These are phyloP conservation scores for Drosophila punjabiensis DNA, from an alignment of 1,140 invertebrate genomes.

Conservation along the genomic window DNA sequence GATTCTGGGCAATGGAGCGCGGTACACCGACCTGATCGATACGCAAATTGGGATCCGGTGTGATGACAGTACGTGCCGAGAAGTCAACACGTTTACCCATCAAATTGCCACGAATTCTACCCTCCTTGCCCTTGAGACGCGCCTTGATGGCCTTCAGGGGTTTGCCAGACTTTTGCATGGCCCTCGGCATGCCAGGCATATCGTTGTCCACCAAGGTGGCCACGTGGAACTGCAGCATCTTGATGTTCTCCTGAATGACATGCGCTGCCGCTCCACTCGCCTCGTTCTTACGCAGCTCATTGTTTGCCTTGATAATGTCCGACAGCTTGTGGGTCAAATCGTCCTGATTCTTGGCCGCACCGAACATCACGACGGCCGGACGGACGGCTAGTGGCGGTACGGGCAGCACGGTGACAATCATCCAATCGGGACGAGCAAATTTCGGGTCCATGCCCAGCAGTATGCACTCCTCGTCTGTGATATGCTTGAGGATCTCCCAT, in stretches of 20 bases:
- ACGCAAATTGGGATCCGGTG: constrained; percentile 98
- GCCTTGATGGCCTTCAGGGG: constrained; percentile 99
- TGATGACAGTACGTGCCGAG: constrained; percentile 99
- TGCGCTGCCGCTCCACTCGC: constrained; percentile 98
- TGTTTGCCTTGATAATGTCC: constrained; percentile 99
- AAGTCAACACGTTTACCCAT: constrained; percentile 99
- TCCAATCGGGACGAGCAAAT: constrained; percentile 99
- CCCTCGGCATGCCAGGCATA: constrained; percentile 98
- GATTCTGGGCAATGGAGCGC: constrained; percentile 98
- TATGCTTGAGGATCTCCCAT: constrained; percentile 98
- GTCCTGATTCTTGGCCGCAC: constrained; percentile 99
- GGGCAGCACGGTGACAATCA: constrained; percentile 98
- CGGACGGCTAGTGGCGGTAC: constrained; percentile 97
- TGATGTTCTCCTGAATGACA: constrained; percentile 98
- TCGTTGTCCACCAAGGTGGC: constrained; percentile 99
- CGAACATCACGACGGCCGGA: constrained; percentile 99
- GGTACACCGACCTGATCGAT: constrained; percentile 99
- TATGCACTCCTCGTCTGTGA: constrained; percentile 98
- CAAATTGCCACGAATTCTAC: constrained; percentile 98
- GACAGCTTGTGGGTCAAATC: constrained; percentile 99
- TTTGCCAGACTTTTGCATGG: constrained; percentile 99
- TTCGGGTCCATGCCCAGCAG: constrained; percentile 98
- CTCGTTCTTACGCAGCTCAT: constrained; percentile 98
- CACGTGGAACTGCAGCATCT: constrained; percentile 99
- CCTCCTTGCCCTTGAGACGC: constrained; percentile 97